Percentiles rank a stretch among this genome's conserved stretches.
phyloP scores from a whole-genome alignment of 2,113 vertebrate species.

The Felis chaus region DNA sequence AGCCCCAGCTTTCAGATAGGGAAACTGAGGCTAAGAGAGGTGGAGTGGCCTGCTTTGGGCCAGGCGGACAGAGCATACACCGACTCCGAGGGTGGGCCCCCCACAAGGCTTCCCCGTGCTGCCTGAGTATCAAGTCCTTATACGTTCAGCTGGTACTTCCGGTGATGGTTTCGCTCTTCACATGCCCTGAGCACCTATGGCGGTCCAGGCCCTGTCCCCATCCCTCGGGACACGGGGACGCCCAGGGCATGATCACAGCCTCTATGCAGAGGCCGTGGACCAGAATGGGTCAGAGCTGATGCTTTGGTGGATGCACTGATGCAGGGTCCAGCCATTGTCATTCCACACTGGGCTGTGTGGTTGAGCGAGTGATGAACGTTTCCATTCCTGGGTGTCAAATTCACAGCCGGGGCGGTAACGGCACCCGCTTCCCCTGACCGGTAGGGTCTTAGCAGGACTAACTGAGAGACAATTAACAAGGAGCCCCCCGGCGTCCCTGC shows the following conservation, averaged over 20 bases:
- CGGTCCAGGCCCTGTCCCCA: not conserved
- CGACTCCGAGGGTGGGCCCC: not conserved
- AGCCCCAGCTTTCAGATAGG: not conserved
- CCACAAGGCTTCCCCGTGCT: fast-evolving
- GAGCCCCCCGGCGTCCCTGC: not conserved
- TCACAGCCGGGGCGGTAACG: not conserved
- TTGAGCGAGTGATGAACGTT: not conserved
- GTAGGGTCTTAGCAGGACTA: not conserved
- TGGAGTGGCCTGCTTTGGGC: too few species aligned
- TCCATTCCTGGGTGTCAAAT: not conserved
- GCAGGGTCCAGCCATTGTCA: not conserved
- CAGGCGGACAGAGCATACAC: too few species aligned
- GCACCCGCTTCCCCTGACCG: not conserved
- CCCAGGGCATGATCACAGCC: not conserved
- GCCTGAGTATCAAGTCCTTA: fast-evolving
- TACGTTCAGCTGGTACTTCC: not conserved
- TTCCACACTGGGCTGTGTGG: not conserved
- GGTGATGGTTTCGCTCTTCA: too few species aligned
- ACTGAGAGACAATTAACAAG: not conserved
- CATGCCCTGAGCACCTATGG: fast-evolving
- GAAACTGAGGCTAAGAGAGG: not conserved
- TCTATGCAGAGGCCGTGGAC: not conserved
- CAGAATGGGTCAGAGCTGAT: not conserved
- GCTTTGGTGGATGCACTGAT: not conserved
- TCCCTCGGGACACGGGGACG: not conserved